Evolutionary conservation across 1,140 invertebrate genomes (phyloP).

Genomic region (Caligus rogercresseyi): DNA sequence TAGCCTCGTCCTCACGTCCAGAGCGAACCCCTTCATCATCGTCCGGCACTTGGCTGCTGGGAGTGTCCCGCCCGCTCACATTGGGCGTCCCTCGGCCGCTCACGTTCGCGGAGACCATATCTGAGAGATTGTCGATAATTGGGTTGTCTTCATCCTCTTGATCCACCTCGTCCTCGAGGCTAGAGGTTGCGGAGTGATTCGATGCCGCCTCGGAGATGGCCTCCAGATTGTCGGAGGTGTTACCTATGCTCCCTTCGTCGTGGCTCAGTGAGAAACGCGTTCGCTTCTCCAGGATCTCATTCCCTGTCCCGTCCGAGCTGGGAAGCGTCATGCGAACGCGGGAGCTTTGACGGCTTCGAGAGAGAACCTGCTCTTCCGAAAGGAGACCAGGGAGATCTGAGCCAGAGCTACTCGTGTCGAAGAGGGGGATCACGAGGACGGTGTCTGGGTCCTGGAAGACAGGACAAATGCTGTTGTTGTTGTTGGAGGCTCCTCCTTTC

Average conservation of each 20-base stretch:
- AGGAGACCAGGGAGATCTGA: conserved; percentile 45
- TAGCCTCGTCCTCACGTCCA: conserved; percentile 4
- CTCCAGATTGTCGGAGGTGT: conserved; percentile 80
- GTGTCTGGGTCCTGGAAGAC: conserved; percentile 21
- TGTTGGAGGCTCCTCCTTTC: conserved; percentile 11
- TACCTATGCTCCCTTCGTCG: conserved; percentile 64
- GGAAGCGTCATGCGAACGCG: conserved; percentile 13
- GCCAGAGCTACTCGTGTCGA: conserved; percentile 31
- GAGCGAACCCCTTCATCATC: conserved; percentile 2
- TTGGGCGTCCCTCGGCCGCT: conserved; percentile 72
- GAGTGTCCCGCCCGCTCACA: conserved; percentile 80
- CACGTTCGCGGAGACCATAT: conserved; percentile 79
- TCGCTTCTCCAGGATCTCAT: conserved; percentile 25
- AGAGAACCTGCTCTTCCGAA: conserved; percentile 47
- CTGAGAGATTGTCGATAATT: conserved; percentile 59
- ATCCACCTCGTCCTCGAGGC: conserved; percentile 56
- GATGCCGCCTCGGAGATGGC: conserved; percentile 83
- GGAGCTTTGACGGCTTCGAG: conserved; percentile 27
- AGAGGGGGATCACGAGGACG: conserved; percentile 45
- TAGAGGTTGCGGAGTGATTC: conserved; percentile 84
- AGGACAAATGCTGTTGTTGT: conserved; percentile 1
- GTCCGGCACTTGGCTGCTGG: conserved; percentile 51
- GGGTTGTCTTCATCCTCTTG: conserved; percentile 23
- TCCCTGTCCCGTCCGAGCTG: not conserved
- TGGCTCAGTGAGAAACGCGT: conserved; percentile 56